Conservation (phyloP, 2,797 vertebrate genomes). For the Syngnathus rostellatus region DNA sequence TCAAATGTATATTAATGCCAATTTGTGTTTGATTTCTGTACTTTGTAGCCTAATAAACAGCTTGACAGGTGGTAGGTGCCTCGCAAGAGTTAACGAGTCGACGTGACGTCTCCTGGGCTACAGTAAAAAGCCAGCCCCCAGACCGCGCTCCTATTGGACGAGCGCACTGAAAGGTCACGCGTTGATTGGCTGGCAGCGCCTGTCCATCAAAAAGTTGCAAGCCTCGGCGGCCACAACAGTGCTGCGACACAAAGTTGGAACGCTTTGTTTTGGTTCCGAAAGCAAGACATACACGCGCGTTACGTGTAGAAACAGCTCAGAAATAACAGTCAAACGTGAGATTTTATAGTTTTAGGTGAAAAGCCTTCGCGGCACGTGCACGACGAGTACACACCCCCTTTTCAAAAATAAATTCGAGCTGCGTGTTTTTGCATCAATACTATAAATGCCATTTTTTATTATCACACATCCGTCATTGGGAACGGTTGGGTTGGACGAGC, state of each 20-base stretch:
- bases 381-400: neutral
- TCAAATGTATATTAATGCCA: neutral
- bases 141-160: conserved; percentile 55
- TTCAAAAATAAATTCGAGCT: neutral
- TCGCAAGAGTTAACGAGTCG: conserved; percentile 45
- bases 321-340: neutral
- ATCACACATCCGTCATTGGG: neutral
- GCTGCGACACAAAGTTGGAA: conserved; percentile 66
- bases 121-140: conserved; percentile 39
- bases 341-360: neutral
- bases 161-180: conserved; percentile 21
- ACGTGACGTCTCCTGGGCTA: conserved; percentile 52
- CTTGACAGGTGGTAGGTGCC: neutral
- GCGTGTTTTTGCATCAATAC: neutral
- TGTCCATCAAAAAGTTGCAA: conserved; percentile 68
- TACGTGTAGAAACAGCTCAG: conserved; percentile 10
- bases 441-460: neutral
- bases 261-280: conserved; percentile 32
- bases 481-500: neutral
- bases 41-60: neutral
- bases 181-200: conserved; percentile 58
- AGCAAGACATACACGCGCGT: neutral
- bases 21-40: neutral
- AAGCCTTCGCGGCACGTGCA: neutral
- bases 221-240: conserved; percentile 60